Percentiles rank a stretch among this genome's conserved stretches.
Evolutionary conservation across 2,113 vertebrate species (phyloP).

Genomic region (Phrynosoma platyrhinos): DNA sequence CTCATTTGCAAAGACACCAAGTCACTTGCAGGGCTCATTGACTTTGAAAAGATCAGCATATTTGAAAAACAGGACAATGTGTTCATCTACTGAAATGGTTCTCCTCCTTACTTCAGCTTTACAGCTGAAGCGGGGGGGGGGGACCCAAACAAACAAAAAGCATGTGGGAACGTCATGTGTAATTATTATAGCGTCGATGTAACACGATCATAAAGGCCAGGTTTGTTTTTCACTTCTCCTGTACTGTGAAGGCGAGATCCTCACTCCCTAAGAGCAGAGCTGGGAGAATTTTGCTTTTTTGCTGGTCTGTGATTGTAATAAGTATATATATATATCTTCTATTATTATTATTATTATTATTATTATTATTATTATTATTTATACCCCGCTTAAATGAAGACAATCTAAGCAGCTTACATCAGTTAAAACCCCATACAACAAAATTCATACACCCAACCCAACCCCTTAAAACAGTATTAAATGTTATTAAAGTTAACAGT

Average conservation of each 20-base stretch:
- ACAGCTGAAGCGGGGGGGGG: fast-evolving
- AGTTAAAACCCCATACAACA: no score
- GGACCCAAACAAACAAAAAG: fast-evolving
- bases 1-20: not conserved
- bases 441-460: no score
- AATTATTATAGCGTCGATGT: not conserved
- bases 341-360: no score
- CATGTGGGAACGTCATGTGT: fast-evolving
- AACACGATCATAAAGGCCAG: not conserved
- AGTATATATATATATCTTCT: no score
- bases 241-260: not conserved
- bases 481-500: no score
- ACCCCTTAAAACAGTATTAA: no score
- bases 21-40: not conserved
- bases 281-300: not conserved
- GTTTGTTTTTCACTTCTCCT: not conserved
- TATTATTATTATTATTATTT: no score
- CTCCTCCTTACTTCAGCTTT: not conserved
- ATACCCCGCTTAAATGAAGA: no score
- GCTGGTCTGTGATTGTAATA: no score
- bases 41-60: not conserved
- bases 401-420: no score
- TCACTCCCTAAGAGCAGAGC: not conserved
- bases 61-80: not conserved
- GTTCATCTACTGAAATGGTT: not conserved